Conservation (phyloP, 2,888 invertebrate genomes). For the Euplagia quadripunctaria region DNA sequence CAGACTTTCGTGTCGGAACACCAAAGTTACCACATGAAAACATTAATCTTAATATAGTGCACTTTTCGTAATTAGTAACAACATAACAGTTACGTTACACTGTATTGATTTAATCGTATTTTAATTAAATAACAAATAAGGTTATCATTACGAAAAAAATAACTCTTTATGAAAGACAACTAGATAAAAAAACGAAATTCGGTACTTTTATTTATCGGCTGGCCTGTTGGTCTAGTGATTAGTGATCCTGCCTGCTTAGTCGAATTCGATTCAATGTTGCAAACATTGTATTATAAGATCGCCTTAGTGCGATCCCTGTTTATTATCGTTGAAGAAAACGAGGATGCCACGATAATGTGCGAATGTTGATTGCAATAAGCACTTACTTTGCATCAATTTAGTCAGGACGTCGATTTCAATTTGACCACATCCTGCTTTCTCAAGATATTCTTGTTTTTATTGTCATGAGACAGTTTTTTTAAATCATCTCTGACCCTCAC, state of each 20-base stretch:
- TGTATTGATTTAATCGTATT: too few relatives aligned
- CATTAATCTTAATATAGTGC: too few relatives aligned
- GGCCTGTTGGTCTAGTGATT: too few relatives aligned
- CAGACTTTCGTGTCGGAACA: too few relatives aligned
- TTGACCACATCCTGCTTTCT: constrained; percentile 84
- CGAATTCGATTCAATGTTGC: background rate
- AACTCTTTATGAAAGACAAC: too few relatives aligned
- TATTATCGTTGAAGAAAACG: constrained; percentile 65
- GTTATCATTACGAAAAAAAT: too few relatives aligned
- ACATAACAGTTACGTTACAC: too few relatives aligned
- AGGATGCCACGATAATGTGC: constrained; percentile 76
- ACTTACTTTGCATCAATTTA: constrained; percentile 81
- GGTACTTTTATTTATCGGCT: too few relatives aligned
- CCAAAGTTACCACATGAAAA: too few relatives aligned
- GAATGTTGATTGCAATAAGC: constrained; percentile 82
- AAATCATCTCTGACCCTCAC: constrained; percentile 43
- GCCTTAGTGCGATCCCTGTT: constrained; percentile 57
- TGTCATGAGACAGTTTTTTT: constrained; percentile 54
- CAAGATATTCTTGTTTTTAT: constrained; percentile 74
- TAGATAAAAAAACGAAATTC: too few relatives aligned
- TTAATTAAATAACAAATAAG: too few relatives aligned
- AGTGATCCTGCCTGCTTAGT: background rate
- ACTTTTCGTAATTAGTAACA: too few relatives aligned
- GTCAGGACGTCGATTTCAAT: constrained; percentile 83
- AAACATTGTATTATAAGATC: background rate